Evolutionary conservation across 1,140 invertebrate species (phyloP), one percentile per base, ranked within the genome.

Genomic region (Diabrotica undecimpunctata): DNA sequence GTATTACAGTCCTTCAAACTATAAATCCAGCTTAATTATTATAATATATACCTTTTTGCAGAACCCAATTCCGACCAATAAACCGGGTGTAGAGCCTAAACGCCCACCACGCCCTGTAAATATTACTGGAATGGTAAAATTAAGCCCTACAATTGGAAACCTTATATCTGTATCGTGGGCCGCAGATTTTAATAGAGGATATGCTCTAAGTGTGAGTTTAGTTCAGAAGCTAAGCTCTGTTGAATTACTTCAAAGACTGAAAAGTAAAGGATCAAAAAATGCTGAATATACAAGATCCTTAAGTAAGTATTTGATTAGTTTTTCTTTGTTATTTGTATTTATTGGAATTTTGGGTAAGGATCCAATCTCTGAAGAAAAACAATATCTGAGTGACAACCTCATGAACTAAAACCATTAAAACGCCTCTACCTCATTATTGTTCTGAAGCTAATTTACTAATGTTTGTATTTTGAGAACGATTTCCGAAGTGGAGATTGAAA

Each of bases 31-130:
- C n/a, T n/a, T 25, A 25, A 25, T 25, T 25, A 25, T 25, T 25
- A 25, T 25, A 25, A 25, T 25, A 25, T 25, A 25, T 58, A 35
- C 4, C 37, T 13, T 35, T 58, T 65, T 66, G 79, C 79, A 96
- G 93, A 97, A 95, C 83, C 94, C 95, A 61, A 96, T 98, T 81
- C 96, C 96, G 59, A 98, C 95, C 67, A 98, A 97, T 81, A 97
- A 97, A 80, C 95, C 95, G 10, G 95, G 95, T 60, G 94, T 95
- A 37, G 97, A 99, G 80, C 92, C 96, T 57, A 98, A 98, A 81
- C 85, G 97, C 65, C 96, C 96, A 12, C 94, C 96, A 10, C 84
- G 94, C 57, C 97, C 97, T 0, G 93, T 99, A 0, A 97, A 99
- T 80, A 95, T 99, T 56, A 98, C 96, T 7, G 86, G 88, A 11